Evolutionary conservation across 2,797 vertebrate species (phyloP).

Genomic region (Sebastes trivittatus): DNA sequence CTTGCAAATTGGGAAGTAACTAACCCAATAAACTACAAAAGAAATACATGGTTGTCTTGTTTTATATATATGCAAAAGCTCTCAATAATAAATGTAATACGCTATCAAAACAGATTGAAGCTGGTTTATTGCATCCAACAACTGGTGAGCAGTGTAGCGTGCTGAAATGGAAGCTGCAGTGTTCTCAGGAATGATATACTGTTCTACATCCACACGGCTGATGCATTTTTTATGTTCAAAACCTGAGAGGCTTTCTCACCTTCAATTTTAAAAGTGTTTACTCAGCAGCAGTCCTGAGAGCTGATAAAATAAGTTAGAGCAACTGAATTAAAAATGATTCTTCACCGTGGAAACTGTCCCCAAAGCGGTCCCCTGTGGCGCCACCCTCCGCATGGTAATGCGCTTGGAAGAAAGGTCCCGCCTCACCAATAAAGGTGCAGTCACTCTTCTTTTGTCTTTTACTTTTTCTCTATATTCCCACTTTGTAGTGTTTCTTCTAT

Average conservation of each 20-base stretch:
- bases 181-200: conserved; percentile 66
- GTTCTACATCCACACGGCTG: conserved; percentile 60
- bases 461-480: neutral
- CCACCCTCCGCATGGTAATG: conserved; percentile 42
- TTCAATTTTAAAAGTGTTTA: conserved; percentile 83
- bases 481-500: neutral
- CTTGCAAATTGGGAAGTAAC: conserved; percentile 6
- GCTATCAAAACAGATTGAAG: conserved; percentile 20
- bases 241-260: conserved; percentile 78
- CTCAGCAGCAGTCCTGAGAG: conserved; percentile 76
- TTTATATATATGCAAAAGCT: conserved; percentile 22
- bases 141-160: neutral
- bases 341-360: conserved; percentile 46
- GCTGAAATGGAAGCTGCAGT: conserved; percentile 35
- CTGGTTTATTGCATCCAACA: conserved; percentile 19
- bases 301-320: conserved; percentile 72
- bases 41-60: neutral
- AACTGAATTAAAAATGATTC: conserved; percentile 78
- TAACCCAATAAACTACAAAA: conserved; percentile 14
- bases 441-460: conserved; percentile 15
- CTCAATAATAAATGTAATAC: conserved; percentile 34
- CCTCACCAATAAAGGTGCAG: conserved; percentile 17
- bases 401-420: conserved; percentile 17
- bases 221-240: conserved; percentile 81
- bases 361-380: conserved; percentile 39